Evolutionary conservation across 2,888 invertebrate genomes (phyloP).

Genomic region (Parascotia fuliginaria): DNA sequence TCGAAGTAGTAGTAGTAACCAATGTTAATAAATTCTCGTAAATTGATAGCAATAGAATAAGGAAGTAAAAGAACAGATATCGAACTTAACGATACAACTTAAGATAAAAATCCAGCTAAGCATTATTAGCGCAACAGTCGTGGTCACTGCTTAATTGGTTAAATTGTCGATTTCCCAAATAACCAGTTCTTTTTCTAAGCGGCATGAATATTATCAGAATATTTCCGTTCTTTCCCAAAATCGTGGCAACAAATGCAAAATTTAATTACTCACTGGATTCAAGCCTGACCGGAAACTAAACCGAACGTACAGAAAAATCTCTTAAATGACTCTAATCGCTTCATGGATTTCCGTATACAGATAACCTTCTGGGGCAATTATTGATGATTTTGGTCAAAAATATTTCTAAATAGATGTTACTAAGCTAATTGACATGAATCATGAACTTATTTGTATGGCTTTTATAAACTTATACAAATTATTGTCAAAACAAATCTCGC

Average conservation of each 20-base stretch:
- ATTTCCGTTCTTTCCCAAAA: conserved; percentile 17
- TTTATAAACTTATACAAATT: no score
- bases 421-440: background rate
- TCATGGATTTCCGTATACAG: conserved; percentile 25
- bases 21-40: no score
- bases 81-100: background rate
- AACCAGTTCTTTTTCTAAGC: conserved; percentile 6
- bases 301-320: conserved; percentile 22
- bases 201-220: conserved; percentile 3
- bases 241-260: conserved; percentile 29
- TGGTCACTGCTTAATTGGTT: conserved; percentile 12
- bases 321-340: conserved; percentile 28
- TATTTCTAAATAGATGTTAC: background rate
- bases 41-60: no score
- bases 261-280: conserved; percentile 28
- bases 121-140: background rate
- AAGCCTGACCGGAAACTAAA: conserved; percentile 35
- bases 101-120: background rate
- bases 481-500: background rate
- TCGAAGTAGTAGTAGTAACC: no score
- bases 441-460: background rate
- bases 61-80: background rate
- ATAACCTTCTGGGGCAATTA: conserved; percentile 37
- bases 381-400: conserved; percentile 12
- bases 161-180: conserved; percentile 9